phyloP scores from a whole-genome alignment of 2,797 vertebrate genomes.

The Lepidocolaptes lacrymiger region DNA sequence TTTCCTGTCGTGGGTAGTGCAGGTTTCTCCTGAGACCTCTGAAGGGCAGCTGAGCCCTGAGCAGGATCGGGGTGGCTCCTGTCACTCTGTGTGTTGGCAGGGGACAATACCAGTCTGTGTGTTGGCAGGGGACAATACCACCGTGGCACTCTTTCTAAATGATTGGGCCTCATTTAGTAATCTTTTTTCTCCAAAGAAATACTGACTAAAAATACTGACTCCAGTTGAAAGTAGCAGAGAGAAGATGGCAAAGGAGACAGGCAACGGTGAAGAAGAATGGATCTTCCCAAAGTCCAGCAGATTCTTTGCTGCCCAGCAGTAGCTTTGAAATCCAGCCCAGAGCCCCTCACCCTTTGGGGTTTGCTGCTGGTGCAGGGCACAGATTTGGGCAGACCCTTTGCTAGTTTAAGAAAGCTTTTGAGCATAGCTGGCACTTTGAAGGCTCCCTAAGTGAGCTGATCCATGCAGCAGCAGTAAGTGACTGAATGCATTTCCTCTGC shows the following conservation, averaged over 20 bases:
- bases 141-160: background rate
- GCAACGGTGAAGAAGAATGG: background rate
- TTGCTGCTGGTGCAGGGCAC: background rate
- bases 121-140: background rate
- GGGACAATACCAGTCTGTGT: background rate
- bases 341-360: fast-evolving
- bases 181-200: background rate
- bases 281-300: background rate
- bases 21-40: background rate
- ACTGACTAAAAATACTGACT: background rate
- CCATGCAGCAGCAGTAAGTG: background rate
- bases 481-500: background rate
- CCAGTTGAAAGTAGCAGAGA: background rate
- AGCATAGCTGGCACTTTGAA: background rate
- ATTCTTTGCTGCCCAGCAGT: background rate
- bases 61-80: too few relatives aligned
- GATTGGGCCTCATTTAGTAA: background rate
- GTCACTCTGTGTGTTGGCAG: background rate
- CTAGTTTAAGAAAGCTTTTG: background rate
- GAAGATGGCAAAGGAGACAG: background rate
- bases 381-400: background rate
- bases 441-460: background rate
- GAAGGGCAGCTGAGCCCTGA: background rate
- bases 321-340: background rate
- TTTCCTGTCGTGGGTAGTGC: background rate